A percentile compares a stretch with the other conserved stretches of the same genome.
Conservation (phyloP, 2,797 vertebrate genomes). For the Spinibarbus caldwelli region DNA sequence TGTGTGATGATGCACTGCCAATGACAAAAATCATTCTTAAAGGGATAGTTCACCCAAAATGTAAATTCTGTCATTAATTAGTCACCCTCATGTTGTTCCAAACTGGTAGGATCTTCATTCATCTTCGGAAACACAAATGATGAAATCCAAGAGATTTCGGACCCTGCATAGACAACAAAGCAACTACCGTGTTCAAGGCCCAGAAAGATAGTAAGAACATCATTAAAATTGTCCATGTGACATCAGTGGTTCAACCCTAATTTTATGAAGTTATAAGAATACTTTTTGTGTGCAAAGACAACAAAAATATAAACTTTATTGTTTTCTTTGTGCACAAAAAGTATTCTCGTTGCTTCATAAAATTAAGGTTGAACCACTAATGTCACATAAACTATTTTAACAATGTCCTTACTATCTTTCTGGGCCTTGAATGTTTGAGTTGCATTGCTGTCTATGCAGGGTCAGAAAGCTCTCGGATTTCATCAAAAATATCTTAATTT, state of each 20-base stretch:
- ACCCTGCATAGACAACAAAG: no score
- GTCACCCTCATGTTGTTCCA: background rate
- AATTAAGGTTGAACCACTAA: background rate
- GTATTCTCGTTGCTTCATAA: no score
- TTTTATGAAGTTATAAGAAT: no score
- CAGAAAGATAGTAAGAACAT: background rate
- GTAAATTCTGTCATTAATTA: background rate
- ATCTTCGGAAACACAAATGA: background rate
- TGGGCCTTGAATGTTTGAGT: background rate
- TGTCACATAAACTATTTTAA: background rate
- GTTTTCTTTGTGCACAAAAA: background rate
- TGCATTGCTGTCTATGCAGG: background rate
- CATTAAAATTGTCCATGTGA: background rate
- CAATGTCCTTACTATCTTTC: background rate
- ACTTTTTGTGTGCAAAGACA: background rate
- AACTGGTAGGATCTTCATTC: background rate
- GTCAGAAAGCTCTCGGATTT: background rate
- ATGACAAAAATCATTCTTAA: background rate
- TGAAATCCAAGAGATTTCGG: background rate
- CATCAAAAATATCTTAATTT: background rate
- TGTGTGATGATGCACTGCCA: background rate
- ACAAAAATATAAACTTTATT: background rate
- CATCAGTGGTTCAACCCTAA: no score
- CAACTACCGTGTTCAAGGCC: no score
- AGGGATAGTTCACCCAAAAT: background rate